Evolutionary conservation across 1,140 invertebrate genomes (phyloP), one percentile per base, ranked within the genome.

Genomic region (Triops longicaudatus): DNA sequence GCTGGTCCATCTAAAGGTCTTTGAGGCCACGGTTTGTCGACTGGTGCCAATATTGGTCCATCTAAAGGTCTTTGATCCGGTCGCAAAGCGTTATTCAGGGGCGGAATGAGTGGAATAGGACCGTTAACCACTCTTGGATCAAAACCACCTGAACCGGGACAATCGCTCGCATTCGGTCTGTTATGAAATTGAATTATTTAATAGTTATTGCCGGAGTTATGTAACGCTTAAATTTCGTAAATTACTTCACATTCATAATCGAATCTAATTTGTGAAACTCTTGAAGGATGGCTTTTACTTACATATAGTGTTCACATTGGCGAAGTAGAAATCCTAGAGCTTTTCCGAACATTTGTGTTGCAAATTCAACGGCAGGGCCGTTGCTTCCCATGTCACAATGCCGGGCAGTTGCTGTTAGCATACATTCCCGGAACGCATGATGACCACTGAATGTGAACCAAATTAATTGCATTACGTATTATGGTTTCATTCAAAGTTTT

Each of bases 381-480:
- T 77, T 73, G n/a, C 14, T 17, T 9, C 42, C 41, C 28, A 42
- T 41, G 6, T 72, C 63, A 17, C 76, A 77, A 43, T 77, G 63
- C 31, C 72, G 43, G 7, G 42, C 71, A 41, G 76, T 73, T n/a
- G 76, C 76, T 10, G 76, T 26, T 11, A 77, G 26, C 76, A 77
- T 77, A 71, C 76, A 77, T 43, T 77, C 76, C 0, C 72, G 76
- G 72, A 77, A 77, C 10, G 76, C 76, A 31, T 77, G 76, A 44
- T 77, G 76, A 14, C 72, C 76, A 27, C 76, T 77, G 37, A 44
- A 42, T 75, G 6, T 26, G 7, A n/a, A 63, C n/a, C n/a, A 1
- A 17, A 17, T 63, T 63, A 22, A n/a, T 63, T 63, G 22, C 5
- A 1, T 12, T 63, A 42, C 1, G n/a, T 12, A 44, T 26, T n/a